A percentile compares a stretch with the other conserved stretches of the same genome.
These are phyloP conservation scores for Pterophyllum scalare DNA, from an alignment of 2,113 vertebrate genomes.

Conservation along the genomic window DNA sequence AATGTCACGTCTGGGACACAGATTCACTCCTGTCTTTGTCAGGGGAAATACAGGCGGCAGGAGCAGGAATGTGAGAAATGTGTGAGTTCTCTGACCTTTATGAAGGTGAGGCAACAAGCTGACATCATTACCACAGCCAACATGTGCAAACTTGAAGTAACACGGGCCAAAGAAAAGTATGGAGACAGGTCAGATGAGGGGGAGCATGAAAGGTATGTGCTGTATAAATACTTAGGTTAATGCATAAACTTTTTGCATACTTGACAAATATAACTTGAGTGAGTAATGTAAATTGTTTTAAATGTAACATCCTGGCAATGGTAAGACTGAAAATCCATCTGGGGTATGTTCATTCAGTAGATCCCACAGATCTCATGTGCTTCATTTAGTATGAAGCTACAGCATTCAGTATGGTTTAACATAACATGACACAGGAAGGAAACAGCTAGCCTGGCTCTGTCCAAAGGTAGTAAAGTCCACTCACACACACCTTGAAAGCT, in stretches of 20 bases:
- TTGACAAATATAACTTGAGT: conserved; percentile 14
- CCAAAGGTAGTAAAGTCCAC: background rate
- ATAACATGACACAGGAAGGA: conserved; percentile 1
- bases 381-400: background rate
- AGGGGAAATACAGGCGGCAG: conserved; percentile 48
- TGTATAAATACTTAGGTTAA: conserved; percentile 30
- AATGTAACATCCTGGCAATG: background rate
- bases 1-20: conserved; percentile 75
- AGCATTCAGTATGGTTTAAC: background rate
- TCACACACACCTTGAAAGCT: background rate
- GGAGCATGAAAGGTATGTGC: conserved; percentile 22
- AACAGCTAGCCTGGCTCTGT: background rate
- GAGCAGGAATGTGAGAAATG: conserved; percentile 75
- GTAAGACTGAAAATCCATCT: background rate
- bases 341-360: background rate
- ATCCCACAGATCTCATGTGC: background rate
- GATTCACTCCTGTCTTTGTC: conserved; percentile 67
- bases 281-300: background rate
- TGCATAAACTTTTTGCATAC: conserved; percentile 27
- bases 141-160: conserved; percentile 65
- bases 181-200: conserved; percentile 57
- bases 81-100: conserved; percentile 66
- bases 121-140: conserved; percentile 60
- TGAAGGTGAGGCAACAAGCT: conserved; percentile 66
- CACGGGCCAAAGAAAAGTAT: conserved; percentile 41